A percentile compares a stretch with the other conserved stretches of the same genome.
phyloP scores from a whole-genome alignment of 1,140 invertebrate species.

The Condylostylus longicornis region DNA sequence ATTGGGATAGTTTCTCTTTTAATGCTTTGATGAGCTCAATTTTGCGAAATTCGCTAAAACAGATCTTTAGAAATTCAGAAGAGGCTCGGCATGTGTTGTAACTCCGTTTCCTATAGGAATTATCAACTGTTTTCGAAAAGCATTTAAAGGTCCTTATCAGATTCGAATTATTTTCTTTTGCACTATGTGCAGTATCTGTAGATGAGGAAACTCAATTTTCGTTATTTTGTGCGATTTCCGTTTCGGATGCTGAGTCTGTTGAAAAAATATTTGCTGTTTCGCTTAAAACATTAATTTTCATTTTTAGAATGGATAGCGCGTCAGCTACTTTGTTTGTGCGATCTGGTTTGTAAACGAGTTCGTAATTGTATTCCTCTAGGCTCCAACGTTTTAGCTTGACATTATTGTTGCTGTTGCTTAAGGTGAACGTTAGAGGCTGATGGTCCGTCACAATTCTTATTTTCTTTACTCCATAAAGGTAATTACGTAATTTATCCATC shows the following conservation, averaged over 20 bases:
- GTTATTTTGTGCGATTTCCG: too few species aligned
- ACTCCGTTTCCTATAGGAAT: not conserved
- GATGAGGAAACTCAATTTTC: too few species aligned
- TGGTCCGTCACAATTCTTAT: slow-evolving; percentile 19
- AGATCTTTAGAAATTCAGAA: not conserved
- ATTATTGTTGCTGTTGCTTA: slow-evolving; percentile 22
- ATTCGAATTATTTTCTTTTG: not conserved
- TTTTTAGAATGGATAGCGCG: not conserved
- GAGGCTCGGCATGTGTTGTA: too few species aligned
- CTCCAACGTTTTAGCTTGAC: slow-evolving; percentile 26
- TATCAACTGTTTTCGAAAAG: slow-evolving; percentile 4
- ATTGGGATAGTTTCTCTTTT: slow-evolving; percentile 1
- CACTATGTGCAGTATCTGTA: not conserved
- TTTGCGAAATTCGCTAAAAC: not conserved
- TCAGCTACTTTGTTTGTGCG: slow-evolving; percentile 15
- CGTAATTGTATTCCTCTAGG: slow-evolving; percentile 20
- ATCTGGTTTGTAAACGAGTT: slow-evolving; percentile 20
- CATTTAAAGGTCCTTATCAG: slow-evolving; percentile 4
- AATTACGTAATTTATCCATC: slow-evolving; percentile 24
- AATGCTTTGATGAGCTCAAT: not conserved
- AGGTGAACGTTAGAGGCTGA: slow-evolving; percentile 28
- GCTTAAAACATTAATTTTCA: not conserved
- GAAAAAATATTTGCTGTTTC: too few species aligned
- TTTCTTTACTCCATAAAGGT: slow-evolving; percentile 12
- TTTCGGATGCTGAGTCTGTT: too few species aligned